Evolutionary conservation across 2,113 vertebrate species (phyloP).

Genomic region (Baryphthengus martii): DNA sequence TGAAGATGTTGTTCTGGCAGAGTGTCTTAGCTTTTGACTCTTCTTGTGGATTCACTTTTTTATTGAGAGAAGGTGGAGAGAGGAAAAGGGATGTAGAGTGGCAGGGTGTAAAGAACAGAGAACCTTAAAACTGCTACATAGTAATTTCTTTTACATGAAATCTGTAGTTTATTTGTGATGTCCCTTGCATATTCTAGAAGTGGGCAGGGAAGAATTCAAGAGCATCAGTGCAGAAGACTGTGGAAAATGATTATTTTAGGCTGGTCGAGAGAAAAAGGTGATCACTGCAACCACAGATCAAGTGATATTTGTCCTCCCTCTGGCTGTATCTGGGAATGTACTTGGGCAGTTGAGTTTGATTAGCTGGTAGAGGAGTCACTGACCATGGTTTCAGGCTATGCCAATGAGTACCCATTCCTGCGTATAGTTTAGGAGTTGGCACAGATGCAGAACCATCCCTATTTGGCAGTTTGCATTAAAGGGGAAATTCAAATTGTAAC

Average conservation of each 20-base stretch:
- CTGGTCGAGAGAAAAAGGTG: fast-evolving
- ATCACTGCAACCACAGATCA: neutral
- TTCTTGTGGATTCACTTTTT: neutral
- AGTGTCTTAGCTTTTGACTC: neutral
- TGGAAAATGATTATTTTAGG: neutral
- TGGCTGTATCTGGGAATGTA: neutral
- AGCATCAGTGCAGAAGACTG: neutral
- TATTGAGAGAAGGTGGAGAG: neutral
- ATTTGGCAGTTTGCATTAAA: neutral
- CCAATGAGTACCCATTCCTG: neutral
- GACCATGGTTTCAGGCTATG: neutral
- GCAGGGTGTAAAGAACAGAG: neutral
- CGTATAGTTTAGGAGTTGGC: neutral
- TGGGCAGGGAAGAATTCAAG: neutral
- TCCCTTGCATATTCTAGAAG: neutral
- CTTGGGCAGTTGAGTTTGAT: neutral
- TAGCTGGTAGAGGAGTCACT: neutral
- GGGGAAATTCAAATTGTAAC: neutral
- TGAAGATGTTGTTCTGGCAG: neutral
- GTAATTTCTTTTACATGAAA: neutral
- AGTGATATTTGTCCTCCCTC: neutral
- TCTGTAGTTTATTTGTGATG: neutral
- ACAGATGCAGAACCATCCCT: neutral
- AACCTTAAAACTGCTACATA: neutral
- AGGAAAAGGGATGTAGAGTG: neutral